phyloP scores from a whole-genome alignment of 2,113 vertebrate genomes.

The Echinops telfairi region DNA sequence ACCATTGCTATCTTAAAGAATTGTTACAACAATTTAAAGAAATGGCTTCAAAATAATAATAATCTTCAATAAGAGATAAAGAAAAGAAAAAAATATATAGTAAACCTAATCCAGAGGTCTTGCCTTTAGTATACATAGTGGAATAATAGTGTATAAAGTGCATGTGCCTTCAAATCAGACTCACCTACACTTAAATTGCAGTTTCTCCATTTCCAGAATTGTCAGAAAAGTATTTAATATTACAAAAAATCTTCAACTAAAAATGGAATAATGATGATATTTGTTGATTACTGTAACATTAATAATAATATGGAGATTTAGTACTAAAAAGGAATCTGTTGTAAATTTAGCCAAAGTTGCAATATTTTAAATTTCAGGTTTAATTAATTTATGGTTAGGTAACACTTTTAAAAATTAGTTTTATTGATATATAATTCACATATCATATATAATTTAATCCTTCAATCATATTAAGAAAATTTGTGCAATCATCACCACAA shows the following conservation, averaged over 20 bases:
- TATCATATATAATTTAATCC: too few relatives aligned
- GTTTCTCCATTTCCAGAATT: constrained; percentile 11
- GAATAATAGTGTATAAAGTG: background rate
- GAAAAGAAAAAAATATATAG: background rate
- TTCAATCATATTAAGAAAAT: too few relatives aligned
- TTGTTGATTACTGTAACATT: constrained; percentile 16
- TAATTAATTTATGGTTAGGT: background rate
- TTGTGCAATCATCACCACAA: too few relatives aligned
- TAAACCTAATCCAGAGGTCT: background rate
- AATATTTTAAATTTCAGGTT: background rate
- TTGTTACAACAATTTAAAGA: background rate
- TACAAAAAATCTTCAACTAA: background rate
- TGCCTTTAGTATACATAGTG: background rate
- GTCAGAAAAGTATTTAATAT: constrained; percentile 28
- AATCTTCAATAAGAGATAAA: background rate
- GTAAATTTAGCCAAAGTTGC: background rate
- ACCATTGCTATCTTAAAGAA: background rate
- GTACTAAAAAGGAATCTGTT: background rate
- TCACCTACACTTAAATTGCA: background rate
- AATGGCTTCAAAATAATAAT: background rate
- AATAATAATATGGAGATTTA: background rate
- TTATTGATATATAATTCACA: too few relatives aligned
- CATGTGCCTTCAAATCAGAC: background rate
- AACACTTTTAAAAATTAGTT: too few relatives aligned
- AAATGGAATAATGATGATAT: background rate